Base-by-base conservation (phyloP, 2,797 vertebrate genomes). In the Pangasius mekongensis region DNA sequence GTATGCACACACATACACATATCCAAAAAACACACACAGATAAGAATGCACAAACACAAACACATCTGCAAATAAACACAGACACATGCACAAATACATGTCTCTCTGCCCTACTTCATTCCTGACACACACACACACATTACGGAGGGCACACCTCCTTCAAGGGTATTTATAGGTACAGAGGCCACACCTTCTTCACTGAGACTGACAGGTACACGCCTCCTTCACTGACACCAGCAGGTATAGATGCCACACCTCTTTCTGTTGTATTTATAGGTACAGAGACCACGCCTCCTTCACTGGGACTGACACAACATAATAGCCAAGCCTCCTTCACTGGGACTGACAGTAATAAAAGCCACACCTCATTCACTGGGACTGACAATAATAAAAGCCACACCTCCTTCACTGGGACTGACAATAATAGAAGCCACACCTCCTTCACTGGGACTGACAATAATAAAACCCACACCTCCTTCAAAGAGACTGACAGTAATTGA, bases 181-280 rank as follows among this genome's bases (percentile, higher is more conserved):
- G 64, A 83, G 27, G 62, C 69, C 56, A 69, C 81, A 22, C 87
- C 86, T 76, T 83, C 88, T 84, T 90, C 89, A 91, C 85, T 54
- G 76, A 33, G 47, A 52, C 49, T 54, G 27, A 54, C 76, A 49
- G 49, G 11, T 14, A 78, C 9, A 64, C 24, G 9, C 62, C 62
- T n/a, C 62, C 10, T 64, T 64, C n/a, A 56, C 14, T 24, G 10
- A n/a, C 4, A 22, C 3, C 22, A 47, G 43, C 43, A 43, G 6
- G 43, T 43, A 56, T 16, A 43, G 10, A n/a, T 1, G 39, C 3
- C 22, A 47, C 39, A 8, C 27, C 39, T 7, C 24, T 10, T 76
- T 52, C 14, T 3, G 8, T 22, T 33, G 43, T 7, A 43, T 43
- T 43, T 43, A 43, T 43, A 22, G 58, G 54, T 27, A 64, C 24